These are phyloP conservation scores for Proisotoma minuta DNA, from an alignment of 2,888 invertebrate genomes.

Conservation along the genomic window DNA sequence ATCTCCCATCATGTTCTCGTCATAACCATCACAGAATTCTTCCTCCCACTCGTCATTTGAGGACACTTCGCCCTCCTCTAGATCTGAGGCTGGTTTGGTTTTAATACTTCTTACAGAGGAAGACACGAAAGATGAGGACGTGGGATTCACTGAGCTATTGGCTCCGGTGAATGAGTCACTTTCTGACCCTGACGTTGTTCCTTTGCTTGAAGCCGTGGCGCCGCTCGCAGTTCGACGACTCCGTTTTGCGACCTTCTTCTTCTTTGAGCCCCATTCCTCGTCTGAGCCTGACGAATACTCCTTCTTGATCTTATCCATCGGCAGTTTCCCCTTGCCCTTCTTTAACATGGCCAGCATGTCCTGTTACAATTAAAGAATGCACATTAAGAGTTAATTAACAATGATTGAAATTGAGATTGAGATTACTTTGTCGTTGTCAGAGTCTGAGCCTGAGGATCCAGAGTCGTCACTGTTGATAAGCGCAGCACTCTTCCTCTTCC, in stretches of 20 bases:
- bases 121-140: constrained; percentile 25
- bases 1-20: constrained; percentile 94
- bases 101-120: constrained; percentile 11
- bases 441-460: constrained; percentile 61
- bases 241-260: constrained; percentile 47
- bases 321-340: no score
- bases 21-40: constrained; percentile 94
- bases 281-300: constrained; percentile 61
- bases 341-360: constrained; percentile 76
- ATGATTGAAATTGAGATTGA: constrained; percentile 11
- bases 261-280: constrained; percentile 55
- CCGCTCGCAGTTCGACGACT: constrained; percentile 51
- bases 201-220: constrained; percentile 49
- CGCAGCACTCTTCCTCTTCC: constrained; percentile 67
- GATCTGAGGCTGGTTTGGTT: constrained; percentile 59
- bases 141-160: constrained; percentile 39
- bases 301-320: no score
- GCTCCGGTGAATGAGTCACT: constrained; percentile 52
- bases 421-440: constrained; percentile 75
- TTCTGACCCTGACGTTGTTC: constrained; percentile 52
- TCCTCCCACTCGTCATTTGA: constrained; percentile 56
- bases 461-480: constrained; percentile 78
- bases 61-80: constrained; percentile 81
- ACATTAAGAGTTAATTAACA: no score
- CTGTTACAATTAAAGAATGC: no score